phyloP scores from a whole-genome alignment of 1,140 invertebrate species.

The Drosophila persimilis region DNA sequence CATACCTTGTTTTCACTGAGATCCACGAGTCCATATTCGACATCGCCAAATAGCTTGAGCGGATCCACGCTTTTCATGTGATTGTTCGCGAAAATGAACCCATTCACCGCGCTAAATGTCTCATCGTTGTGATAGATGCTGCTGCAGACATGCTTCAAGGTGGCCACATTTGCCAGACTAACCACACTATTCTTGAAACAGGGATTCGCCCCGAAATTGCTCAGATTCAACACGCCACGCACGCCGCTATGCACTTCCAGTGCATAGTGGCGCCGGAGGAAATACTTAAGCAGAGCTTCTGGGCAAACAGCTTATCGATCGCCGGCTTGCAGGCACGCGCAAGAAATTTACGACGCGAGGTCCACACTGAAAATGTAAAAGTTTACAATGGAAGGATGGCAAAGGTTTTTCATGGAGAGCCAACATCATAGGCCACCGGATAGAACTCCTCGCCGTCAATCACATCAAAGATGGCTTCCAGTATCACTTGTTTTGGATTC shows the following conservation, averaged over 20 bases:
- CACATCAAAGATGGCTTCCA: slow-evolving; percentile 46
- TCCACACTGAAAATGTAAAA: slow-evolving; percentile 18
- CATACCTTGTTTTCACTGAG: slow-evolving; percentile 44
- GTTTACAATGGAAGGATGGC: not conserved
- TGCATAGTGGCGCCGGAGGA: not conserved
- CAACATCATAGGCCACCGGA: slow-evolving; percentile 57
- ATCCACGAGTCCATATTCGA: slow-evolving; percentile 50
- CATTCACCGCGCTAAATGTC: slow-evolving; percentile 31
- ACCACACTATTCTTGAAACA: slow-evolving; percentile 48
- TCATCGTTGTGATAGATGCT: slow-evolving; percentile 48
- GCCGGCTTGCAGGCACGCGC: slow-evolving; percentile 52
- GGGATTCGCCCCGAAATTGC: slow-evolving; percentile 25
- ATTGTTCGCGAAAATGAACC: slow-evolving; percentile 54
- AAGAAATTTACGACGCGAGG: slow-evolving; percentile 35
- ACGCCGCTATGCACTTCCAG: slow-evolving; percentile 40
- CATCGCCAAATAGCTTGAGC: slow-evolving; percentile 44
- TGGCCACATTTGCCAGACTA: slow-evolving; percentile 37
- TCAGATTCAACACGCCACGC: slow-evolving; percentile 37
- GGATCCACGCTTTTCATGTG: slow-evolving; percentile 33
- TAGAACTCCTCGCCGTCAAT: slow-evolving; percentile 51
- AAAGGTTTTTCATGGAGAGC: not conserved
- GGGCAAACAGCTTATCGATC: slow-evolving; percentile 53
- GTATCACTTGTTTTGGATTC: slow-evolving; percentile 31
- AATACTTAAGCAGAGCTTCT: slow-evolving; percentile 23
- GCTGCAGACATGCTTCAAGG: slow-evolving; percentile 44